Base-by-base conservation (phyloP, 1,140 invertebrate genomes). In the Procambarus clarkii region DNA sequence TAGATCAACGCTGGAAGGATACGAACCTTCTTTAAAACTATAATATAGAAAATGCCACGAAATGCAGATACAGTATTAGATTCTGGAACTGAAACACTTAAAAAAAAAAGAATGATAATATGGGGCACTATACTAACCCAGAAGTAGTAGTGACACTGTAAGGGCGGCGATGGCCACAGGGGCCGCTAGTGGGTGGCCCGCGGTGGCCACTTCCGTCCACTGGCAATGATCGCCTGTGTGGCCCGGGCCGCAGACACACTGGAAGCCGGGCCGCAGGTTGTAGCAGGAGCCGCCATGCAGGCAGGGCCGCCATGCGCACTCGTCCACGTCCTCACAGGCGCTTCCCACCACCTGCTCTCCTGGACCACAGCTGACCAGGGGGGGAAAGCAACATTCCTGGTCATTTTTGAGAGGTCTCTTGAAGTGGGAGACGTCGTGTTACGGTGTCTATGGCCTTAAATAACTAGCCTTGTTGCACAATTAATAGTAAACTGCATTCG, bases 271-370 rank as follows among this genome's bases (percentile, higher is more conserved):
- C 34, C 34, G 81, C 58, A 83, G 81, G 81, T 83, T 83, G 81
- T 83, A 64, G 58, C 84, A 77, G 69, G 69, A n/a, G 69, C 84
- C 74, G 69, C 84, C 84, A 45, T 86, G 74, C 5, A 86, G 50
- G 48, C 84, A 86, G 4, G 84, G 84, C 45, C 21, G 48, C 84
- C 84, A 86, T 8, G 34, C 18, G 18, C 84, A 86, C 71, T 86
- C 84, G 84, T 86, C 84, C 50, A 86, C 15, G 48, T 86, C 84
- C 84, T 86, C 44, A 86, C 84, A 86, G 18, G 3, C 50, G 15
- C 69, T 9, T 9, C 84, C 84, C 74, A 86, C 69, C 84, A 86
- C 21, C 69, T 50, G 84, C 24, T 34, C 4, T 15, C 84, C 71
- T 48, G 21, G 11, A 21, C 84, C 84, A 86, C 84, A 86, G 69